Percentiles rank a stretch among this genome's conserved stretches.
Evolutionary conservation across 2,797 vertebrate genomes (phyloP).

Genomic region (Anas acuta): DNA sequence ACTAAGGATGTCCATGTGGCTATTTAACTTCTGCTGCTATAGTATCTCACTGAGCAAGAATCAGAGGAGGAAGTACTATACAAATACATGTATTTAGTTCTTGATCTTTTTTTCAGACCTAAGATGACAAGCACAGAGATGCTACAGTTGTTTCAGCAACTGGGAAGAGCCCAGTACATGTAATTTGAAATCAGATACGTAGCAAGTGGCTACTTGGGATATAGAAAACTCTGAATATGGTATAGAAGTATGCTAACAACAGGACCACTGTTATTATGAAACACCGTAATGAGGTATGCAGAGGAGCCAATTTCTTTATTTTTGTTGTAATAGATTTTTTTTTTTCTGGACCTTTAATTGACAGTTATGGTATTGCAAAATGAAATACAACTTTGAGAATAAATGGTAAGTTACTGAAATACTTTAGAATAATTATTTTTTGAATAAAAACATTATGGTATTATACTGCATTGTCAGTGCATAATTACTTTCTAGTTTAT

Average conservation of each 20-base stretch:
- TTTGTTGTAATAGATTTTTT: background rate
- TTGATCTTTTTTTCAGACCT: background rate
- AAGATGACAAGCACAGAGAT: background rate
- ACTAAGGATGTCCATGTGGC: background rate
- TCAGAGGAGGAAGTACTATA: background rate
- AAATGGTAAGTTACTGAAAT: background rate
- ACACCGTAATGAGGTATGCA: background rate
- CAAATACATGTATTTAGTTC: background rate
- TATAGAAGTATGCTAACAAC: accelerated
- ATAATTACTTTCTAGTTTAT: background rate
- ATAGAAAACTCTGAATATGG: background rate
- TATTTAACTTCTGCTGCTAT: background rate
- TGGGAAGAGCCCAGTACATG: background rate
- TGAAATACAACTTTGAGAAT: background rate
- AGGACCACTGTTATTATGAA: background rate
- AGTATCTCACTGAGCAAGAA: background rate
- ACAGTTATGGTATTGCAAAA: background rate
- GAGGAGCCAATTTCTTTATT: background rate
- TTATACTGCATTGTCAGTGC: background rate
- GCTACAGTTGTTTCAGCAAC: background rate
- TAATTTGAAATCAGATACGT: background rate
- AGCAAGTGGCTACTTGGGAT: background rate
- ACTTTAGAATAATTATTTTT: background rate
- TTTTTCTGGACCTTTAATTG: background rate
- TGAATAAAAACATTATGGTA: background rate